Conservation (phyloP, 2,113 vertebrate genomes). For the Gymnogyps californianus region DNA sequence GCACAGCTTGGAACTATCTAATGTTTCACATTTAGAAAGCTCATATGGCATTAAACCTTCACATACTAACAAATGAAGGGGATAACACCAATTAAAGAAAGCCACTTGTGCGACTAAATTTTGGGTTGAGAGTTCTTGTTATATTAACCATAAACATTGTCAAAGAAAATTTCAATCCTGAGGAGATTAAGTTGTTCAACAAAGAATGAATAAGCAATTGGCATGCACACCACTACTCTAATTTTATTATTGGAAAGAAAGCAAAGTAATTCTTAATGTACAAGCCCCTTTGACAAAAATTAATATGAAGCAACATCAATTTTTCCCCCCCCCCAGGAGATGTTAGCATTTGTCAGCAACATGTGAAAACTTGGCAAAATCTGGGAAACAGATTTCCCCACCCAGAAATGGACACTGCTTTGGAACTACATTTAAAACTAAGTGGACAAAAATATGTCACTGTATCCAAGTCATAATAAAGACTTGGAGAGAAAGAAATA, state of each 20-base stretch:
- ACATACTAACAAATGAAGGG: neutral
- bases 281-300: neutral
- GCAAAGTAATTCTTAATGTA: neutral
- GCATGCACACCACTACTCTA: rapidly evolving
- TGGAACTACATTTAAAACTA: neutral
- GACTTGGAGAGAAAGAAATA: neutral
- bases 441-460: neutral
- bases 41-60: neutral
- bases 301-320: neutral
- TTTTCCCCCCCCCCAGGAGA: neutral
- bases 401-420: neutral
- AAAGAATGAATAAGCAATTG: neutral
- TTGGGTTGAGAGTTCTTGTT: neutral
- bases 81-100: neutral
- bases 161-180: neutral
- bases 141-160: neutral
- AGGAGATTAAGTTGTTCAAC: neutral
- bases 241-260: neutral
- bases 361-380: neutral
- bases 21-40: neutral
- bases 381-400: rapidly evolving
- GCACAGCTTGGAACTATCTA: neutral
- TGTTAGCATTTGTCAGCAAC: neutral
- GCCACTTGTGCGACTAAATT: neutral
- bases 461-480: neutral